phyloP scores from a whole-genome alignment of 2,797 vertebrate species.

The Enteromius anoplus region DNA sequence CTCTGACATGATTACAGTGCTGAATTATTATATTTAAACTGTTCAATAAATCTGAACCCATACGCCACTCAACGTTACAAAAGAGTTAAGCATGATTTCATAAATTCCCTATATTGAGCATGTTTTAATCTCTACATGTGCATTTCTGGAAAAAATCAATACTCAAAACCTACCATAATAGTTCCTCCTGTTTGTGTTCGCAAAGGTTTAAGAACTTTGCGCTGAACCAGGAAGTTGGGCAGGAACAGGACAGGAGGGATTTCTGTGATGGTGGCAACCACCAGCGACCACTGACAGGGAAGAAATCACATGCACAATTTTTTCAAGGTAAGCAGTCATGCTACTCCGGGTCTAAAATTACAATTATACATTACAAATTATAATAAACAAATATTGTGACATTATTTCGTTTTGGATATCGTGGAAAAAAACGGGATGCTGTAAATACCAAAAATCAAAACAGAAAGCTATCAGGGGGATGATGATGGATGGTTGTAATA shows the following conservation, averaged over 20 bases:
- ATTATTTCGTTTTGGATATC: background rate
- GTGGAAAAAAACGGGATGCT: background rate
- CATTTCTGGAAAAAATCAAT: background rate
- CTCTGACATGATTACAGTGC: conserved; percentile 12
- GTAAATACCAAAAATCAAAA: conserved; percentile 34
- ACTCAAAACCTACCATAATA: conserved; percentile 85
- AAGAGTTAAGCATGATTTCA: background rate
- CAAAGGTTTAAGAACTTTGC: conserved; percentile 89
- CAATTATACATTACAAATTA: background rate
- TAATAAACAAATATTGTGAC: background rate
- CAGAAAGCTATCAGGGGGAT: background rate
- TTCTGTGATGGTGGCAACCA: conserved; percentile 94
- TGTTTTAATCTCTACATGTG: background rate
- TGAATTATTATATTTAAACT: background rate
- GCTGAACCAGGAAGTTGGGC: conserved; percentile 94
- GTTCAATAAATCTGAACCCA: background rate
- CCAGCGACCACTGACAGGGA: conserved; percentile 87
- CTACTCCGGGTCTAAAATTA: background rate
- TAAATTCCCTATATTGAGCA: background rate
- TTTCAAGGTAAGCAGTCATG: background rate
- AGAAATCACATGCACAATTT: conserved; percentile 31
- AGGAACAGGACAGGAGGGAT: conserved; percentile 91
- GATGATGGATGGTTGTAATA: conserved; percentile 29
- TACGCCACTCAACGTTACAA: background rate
- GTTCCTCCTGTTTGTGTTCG: conserved; percentile 95